Evolutionary conservation across 2,888 invertebrate species (phyloP).

Genomic region (Drosophila ustulata): DNA sequence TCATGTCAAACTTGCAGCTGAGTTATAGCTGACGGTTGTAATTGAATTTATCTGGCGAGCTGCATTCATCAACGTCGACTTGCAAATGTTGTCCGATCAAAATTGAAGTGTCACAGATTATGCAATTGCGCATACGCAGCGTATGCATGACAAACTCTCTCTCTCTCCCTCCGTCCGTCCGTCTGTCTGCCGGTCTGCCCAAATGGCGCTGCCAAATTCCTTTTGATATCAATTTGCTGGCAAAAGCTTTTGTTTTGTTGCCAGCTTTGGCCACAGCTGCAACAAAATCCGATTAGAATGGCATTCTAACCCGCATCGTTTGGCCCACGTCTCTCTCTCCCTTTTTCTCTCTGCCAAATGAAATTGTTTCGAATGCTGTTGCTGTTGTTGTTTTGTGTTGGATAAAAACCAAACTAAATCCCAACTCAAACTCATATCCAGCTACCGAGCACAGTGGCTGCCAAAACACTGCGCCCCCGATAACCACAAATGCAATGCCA

Average conservation of each 20-base stretch:
- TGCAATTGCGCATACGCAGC: constrained; percentile 72
- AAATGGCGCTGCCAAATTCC: constrained; percentile 64
- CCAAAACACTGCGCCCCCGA: constrained; percentile 24
- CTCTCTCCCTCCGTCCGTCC: background rate
- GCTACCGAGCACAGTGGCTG: constrained; percentile 23
- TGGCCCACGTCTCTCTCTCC: background rate
- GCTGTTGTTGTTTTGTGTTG: constrained; percentile 25
- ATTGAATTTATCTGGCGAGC: constrained; percentile 74
- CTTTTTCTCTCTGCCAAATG: constrained; percentile 33
- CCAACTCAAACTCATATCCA: constrained; percentile 19
- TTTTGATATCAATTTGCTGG: constrained; percentile 76
- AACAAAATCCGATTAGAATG: constrained; percentile 76
- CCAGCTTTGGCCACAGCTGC: constrained; percentile 68
- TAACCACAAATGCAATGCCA: constrained; percentile 16
- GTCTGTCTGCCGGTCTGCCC: background rate
- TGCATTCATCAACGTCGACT: constrained; percentile 76
- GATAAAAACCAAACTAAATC: constrained; percentile 25
- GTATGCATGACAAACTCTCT: constrained; percentile 23
- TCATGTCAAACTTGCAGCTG: constrained; percentile 52
- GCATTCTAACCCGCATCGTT: constrained; percentile 50
- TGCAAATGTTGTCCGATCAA: constrained; percentile 58
- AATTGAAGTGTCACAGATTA: constrained; percentile 62
- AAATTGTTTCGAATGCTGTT: constrained; percentile 69
- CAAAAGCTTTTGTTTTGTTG: constrained; percentile 55
- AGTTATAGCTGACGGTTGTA: constrained; percentile 66